phyloP scores from a whole-genome alignment of 2,888 invertebrate genomes.

The Orthonychiurus folsomi region DNA sequence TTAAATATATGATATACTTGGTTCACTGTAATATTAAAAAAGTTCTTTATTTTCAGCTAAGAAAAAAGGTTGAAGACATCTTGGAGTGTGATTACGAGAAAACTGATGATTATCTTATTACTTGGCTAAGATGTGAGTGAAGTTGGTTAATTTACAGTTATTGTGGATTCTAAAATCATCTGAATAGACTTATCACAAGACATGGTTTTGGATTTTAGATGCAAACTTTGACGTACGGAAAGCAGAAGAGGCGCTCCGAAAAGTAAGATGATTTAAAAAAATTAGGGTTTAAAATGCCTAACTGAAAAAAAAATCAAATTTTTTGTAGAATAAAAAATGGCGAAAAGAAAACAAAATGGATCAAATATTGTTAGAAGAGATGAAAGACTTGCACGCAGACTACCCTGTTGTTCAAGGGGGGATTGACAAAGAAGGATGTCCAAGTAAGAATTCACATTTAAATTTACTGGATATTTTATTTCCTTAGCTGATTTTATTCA shows the following conservation, averaged over 20 bases:
- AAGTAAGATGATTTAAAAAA: too few relatives aligned
- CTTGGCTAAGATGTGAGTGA: neutral
- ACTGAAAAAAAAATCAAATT: too few relatives aligned
- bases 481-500: too few relatives aligned
- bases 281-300: too few relatives aligned
- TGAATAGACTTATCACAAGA: neutral
- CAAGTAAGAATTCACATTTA: neutral
- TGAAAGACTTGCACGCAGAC: neutral
- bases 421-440: conserved; percentile 6
- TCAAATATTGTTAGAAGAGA: neutral
- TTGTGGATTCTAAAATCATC: neutral
- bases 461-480: too few relatives aligned
- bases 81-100: neutral
- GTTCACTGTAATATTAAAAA: too few relatives aligned
- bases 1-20: too few relatives aligned
- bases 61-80: neutral
- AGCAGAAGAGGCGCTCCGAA: conserved; percentile 1
- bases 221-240: neutral
- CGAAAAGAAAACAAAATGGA: neutral
- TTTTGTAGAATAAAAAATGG: neutral
- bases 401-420: neutral
- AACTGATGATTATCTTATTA: neutral
- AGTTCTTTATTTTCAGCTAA: neutral
- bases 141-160: neutral
- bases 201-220: too few relatives aligned